Base-by-base conservation (phyloP, 2,797 vertebrate genomes). In the Chanos chanos region DNA sequence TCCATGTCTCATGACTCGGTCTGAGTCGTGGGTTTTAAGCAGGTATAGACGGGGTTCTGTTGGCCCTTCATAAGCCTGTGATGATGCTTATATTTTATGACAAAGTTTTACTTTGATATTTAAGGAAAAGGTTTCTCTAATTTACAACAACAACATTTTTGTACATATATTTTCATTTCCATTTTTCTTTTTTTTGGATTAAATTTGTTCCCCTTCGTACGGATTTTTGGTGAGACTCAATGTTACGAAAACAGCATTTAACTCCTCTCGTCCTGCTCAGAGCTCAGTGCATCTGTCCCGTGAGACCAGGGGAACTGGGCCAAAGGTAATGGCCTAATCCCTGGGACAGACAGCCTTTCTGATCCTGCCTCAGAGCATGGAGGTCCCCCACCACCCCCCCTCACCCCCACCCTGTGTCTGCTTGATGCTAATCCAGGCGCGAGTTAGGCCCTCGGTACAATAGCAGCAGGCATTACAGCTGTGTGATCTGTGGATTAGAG, bases 281-380 rank as follows among this genome's bases (percentile, higher is more conserved):
- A 37, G 44, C 44, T 13, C 19, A 22, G 31, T 28, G 47, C 25
- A n/a, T 28, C 43, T 30, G 15, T 45, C 12, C 62, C n/a, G 56
- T 24, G 47, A 45, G 54, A 68, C 62, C n/a, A 56, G 24, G 47
- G 45, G 54, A 68, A 72, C 37, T 61, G 48, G 66, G 70, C 33
- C 70, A 72, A 72, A 68, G 51, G 65, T 55, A 68, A 68, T 15
- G 45, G 39, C 72, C 43, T 72, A 68, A 72, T 72, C 70, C 50
- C 33, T 22, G 61, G 51, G 47, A 57, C 50, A 65, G 66, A 61
- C 44, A 7, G 56, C 44, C 50, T 54, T 27, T 36, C 48, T n/a
- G 45, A 33, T 47, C 33, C 50, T 34, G 21, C 58, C 28, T 52
- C 54, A 4, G 5, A 64, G 19, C 49, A 51, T 59, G 45, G 49